These are phyloP conservation scores for Lumbricus terrestris DNA, from an alignment of 2,888 invertebrate genomes.

Conservation along the genomic window DNA sequence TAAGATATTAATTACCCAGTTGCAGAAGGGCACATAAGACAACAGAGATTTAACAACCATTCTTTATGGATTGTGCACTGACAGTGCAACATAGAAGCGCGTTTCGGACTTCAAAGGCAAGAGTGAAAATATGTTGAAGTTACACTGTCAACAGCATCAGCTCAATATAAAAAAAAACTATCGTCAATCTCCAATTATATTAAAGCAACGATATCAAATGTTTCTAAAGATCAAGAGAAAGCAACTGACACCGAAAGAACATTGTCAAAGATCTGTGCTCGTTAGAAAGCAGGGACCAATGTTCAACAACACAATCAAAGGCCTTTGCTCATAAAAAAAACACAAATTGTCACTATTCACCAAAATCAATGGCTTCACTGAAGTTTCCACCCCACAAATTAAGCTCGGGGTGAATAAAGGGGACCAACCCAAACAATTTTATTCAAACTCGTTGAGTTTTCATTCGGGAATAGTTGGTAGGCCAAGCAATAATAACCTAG, in stretches of 20 bases:
- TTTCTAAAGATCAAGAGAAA: not conserved
- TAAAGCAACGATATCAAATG: not conserved
- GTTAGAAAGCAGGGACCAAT: not conserved
- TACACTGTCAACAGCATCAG: not conserved
- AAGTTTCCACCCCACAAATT: too few species aligned
- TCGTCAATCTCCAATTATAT: not conserved
- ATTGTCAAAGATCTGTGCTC: too few species aligned
- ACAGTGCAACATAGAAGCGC: not conserved
- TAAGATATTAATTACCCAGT: not conserved
- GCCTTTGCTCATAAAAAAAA: not conserved
- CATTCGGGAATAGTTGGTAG: too few species aligned
- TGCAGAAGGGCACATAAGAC: not conserved
- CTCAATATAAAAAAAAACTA: not conserved
- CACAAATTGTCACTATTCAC: not conserved
- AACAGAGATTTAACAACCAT: not conserved
- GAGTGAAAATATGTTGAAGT: not conserved
- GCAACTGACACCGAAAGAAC: too few species aligned
- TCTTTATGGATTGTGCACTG: not conserved
- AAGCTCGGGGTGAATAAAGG: too few species aligned
- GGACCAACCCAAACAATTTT: too few species aligned
- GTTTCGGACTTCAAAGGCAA: not conserved
- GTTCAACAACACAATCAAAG: not conserved
- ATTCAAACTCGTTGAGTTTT: too few species aligned
- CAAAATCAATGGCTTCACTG: not conserved
- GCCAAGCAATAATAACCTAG: too few species aligned